Evolutionary conservation across 2,888 invertebrate species (phyloP).

Genomic region (Pollenia griseotomentosa): DNA sequence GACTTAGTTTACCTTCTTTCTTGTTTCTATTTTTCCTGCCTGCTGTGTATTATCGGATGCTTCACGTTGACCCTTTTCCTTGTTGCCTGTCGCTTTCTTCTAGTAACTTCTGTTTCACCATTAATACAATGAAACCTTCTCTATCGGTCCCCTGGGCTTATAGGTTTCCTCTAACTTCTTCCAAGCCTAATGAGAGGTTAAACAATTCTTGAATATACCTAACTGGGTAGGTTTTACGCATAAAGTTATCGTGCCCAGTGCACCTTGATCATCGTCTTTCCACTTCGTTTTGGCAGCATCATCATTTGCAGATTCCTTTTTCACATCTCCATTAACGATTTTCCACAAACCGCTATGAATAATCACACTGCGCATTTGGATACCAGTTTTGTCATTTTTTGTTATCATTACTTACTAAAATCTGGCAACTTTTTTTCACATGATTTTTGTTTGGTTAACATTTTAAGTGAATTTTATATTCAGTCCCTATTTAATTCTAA

Average conservation of each 20-base stretch:
- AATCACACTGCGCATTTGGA: slow-evolving; percentile 40
- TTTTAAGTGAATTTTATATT: too few species aligned
- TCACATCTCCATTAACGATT: neutral
- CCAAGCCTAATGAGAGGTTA: slow-evolving; percentile 53
- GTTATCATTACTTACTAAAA: too few species aligned
- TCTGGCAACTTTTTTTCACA: too few species aligned
- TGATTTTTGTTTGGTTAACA: too few species aligned
- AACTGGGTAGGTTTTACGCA: slow-evolving; percentile 59
- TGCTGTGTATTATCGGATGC: slow-evolving; percentile 22
- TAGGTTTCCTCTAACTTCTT: too few species aligned
- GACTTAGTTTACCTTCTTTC: slow-evolving; percentile 8
- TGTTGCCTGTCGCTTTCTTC: slow-evolving; percentile 54
- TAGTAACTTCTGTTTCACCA: slow-evolving; percentile 50
- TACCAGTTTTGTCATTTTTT: too few species aligned
- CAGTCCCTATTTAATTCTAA: too few species aligned
- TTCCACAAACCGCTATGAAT: slow-evolving; percentile 5
- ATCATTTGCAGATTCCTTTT: neutral
- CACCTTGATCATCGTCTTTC: slow-evolving; percentile 46
- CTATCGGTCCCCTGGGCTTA: slow-evolving; percentile 57
- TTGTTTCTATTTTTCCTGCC: neutral
- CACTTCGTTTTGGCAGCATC: neutral
- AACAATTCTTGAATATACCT: slow-evolving; percentile 31
- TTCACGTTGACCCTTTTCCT: slow-evolving; percentile 27
- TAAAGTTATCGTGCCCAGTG: slow-evolving; percentile 32
- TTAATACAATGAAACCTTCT: slow-evolving; percentile 65